Conservation (phyloP, 1,140 invertebrate genomes). For the Drosophila rhopaloa region DNA sequence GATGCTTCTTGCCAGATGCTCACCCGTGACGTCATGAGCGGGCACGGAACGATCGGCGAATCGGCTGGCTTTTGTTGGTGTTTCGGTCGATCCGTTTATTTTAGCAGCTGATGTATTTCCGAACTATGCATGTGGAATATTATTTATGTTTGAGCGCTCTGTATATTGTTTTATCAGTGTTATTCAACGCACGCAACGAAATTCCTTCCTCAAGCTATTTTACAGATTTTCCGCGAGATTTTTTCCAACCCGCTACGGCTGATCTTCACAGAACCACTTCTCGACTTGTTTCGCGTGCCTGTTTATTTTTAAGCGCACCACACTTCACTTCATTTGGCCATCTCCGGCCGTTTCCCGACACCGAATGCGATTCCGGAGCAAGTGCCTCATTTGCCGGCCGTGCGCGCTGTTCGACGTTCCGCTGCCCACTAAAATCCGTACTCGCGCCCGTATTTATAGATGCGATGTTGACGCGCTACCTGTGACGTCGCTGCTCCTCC, state of each 20-base stretch:
- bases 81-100: conserved; percentile 34
- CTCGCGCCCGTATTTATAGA: conserved; percentile 46
- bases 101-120: conserved; percentile 51
- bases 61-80: conserved; percentile 25
- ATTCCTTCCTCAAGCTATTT: conserved; percentile 5
- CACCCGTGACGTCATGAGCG: conserved; percentile 45
- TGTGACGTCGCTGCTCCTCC: conserved; percentile 42
- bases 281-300: conserved; percentile 14
- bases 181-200: conserved; percentile 44
- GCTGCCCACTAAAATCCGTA: conserved; percentile 28
- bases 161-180: conserved; percentile 54
- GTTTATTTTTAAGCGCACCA: conserved; percentile 46
- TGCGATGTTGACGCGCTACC: conserved; percentile 39
- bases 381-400: conserved; percentile 37
- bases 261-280: conserved; percentile 24
- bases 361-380: conserved; percentile 26
- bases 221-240: conserved; percentile 11
- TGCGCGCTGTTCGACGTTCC: conserved; percentile 46
- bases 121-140: conserved; percentile 45
- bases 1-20: conserved; percentile 46
- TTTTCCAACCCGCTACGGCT: conserved; percentile 7
- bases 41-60: background rate
- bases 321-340: conserved; percentile 42
- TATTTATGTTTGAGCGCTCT: conserved; percentile 52
- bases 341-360: conserved; percentile 1